A percentile compares a stretch with the other conserved stretches of the same genome.
Conservation (phyloP, 1,140 invertebrate species). For the Sarcophaga peregrina region DNA sequence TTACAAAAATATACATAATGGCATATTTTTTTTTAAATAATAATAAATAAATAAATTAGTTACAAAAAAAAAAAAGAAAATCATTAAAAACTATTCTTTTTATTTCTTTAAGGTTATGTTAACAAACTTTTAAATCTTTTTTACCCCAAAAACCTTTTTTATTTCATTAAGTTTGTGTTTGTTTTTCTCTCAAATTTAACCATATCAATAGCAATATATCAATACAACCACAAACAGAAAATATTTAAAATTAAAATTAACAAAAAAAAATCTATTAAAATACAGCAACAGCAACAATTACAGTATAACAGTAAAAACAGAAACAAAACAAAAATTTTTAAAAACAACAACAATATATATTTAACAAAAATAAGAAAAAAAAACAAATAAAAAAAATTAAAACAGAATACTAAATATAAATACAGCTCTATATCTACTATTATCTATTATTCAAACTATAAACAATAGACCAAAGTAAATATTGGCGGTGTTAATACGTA, state of each 20-base stretch:
- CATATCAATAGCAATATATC: conserved; percentile 31
- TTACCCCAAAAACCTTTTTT: not conserved
- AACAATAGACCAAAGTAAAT: conserved; percentile 65
- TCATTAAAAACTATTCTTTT: not conserved
- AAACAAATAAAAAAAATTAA: conserved; percentile 51
- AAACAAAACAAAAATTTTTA: conserved; percentile 50
- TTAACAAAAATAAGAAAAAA: conserved; percentile 24
- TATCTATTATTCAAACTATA: conserved; percentile 36
- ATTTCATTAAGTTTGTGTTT: not conserved
- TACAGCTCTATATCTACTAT: no score
- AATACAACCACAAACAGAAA: conserved; percentile 21
- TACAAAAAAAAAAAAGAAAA: not conserved
- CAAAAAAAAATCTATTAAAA: not conserved
- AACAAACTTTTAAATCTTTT: not conserved
- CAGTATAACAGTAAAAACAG: conserved; percentile 14
- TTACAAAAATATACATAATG: conserved; percentile 1
- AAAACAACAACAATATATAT: conserved; percentile 39
- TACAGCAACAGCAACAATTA: conserved; percentile 32
- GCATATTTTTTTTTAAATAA: conserved; percentile 8
- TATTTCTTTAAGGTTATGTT: not conserved
- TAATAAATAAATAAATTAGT: conserved; percentile 5
- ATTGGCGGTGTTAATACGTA: conserved; percentile 51
- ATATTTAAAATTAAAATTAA: conserved; percentile 17
- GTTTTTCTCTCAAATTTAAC: conserved; percentile 1
- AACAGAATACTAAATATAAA: conserved; percentile 37